Evolutionary conservation across 1,140 invertebrate genomes (phyloP).

Genomic region (Euwallacea similis): DNA sequence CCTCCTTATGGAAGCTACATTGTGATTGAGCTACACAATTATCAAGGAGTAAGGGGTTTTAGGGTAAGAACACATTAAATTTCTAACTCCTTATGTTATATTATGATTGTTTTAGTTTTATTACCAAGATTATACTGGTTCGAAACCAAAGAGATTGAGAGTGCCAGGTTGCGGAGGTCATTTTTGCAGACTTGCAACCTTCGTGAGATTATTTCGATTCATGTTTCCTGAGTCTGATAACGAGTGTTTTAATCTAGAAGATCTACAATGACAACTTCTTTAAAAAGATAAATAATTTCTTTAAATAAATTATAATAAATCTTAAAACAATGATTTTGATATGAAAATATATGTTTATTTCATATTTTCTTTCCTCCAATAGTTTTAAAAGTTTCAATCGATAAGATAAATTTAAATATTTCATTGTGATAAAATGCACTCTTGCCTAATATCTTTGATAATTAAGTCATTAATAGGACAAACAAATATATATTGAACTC

Average conservation of each 20-base stretch:
- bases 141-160: constrained; percentile 39
- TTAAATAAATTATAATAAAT: too few species aligned
- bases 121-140: constrained; percentile 42
- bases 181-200: constrained; percentile 50
- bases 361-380: too few species aligned
- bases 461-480: too few species aligned
- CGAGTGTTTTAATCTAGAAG: constrained; percentile 34
- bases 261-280: not conserved
- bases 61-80: constrained; percentile 27
- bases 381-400: too few species aligned
- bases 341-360: too few species aligned
- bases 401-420: too few species aligned
- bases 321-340: too few species aligned
- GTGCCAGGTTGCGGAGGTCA: constrained; percentile 45
- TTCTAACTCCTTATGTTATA: not conserved
- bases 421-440: too few species aligned
- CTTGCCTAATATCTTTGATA: too few species aligned
- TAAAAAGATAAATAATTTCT: too few species aligned
- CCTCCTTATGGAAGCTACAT: constrained; percentile 58
- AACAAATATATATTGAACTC: too few species aligned
- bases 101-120: constrained; percentile 42
- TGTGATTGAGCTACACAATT: constrained; percentile 41
- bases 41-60: constrained; percentile 30
- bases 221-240: constrained; percentile 29
- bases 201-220: constrained; percentile 43